Conservation (phyloP, 2,888 invertebrate genomes). For the Phaedon cochleariae region DNA sequence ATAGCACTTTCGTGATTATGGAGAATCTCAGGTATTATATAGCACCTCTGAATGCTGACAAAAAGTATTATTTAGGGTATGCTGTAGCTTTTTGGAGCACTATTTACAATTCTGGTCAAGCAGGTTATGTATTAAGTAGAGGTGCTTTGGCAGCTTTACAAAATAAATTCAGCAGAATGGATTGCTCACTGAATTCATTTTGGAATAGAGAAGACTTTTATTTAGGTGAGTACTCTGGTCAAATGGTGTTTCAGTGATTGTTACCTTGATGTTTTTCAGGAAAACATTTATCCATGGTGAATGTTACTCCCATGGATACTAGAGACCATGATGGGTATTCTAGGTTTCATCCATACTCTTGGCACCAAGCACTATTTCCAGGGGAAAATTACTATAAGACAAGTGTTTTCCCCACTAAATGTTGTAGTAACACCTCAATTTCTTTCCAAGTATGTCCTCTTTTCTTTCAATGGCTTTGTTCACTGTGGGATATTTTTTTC, state of each 20-base stretch:
- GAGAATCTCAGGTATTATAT: slow-evolving; percentile 67
- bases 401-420: slow-evolving; percentile 64
- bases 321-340: slow-evolving; percentile 63
- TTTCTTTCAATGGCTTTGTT: background rate
- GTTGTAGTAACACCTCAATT: slow-evolving; percentile 65
- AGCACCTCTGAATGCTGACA: slow-evolving; percentile 60
- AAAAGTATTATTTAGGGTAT: slow-evolving; percentile 67
- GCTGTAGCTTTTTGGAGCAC: slow-evolving; percentile 66
- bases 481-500: slow-evolving; percentile 44
- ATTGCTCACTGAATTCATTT: slow-evolving; percentile 63
- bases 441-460: slow-evolving; percentile 66
- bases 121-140: slow-evolving; percentile 67
- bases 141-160: slow-evolving; percentile 61
- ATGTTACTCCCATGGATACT: slow-evolving; percentile 65
- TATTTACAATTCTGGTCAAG: slow-evolving; percentile 65
- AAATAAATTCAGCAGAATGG: slow-evolving; percentile 48
- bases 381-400: slow-evolving; percentile 63
- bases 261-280: slow-evolving; percentile 57
- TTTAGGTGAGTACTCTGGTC: slow-evolving; percentile 62
- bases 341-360: slow-evolving; percentile 65
- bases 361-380: slow-evolving; percentile 60
- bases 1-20: slow-evolving; percentile 66
- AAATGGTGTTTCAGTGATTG: slow-evolving; percentile 1
- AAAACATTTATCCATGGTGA: slow-evolving; percentile 64
- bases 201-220: slow-evolving; percentile 69